Evolutionary conservation across 2,888 invertebrate genomes (phyloP).

Genomic region (Kuschelorhynchus macadamiae): DNA sequence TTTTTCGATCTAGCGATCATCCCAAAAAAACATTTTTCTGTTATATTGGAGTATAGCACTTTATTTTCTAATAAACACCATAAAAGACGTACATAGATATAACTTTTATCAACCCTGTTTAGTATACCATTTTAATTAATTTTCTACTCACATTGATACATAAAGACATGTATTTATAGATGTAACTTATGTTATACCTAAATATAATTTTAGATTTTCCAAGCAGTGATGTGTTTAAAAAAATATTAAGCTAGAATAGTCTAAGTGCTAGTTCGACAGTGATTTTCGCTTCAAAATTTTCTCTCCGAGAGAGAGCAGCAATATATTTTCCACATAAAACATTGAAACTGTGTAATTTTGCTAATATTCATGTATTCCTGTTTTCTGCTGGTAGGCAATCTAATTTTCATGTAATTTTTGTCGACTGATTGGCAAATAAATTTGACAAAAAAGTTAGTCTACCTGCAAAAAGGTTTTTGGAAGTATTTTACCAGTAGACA

Average conservation of each 20-base stretch:
- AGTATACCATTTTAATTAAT: slow-evolving; percentile 9
- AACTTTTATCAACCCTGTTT: slow-evolving; percentile 30
- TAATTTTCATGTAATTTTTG: no score
- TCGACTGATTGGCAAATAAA: no score
- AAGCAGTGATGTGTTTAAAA: slow-evolving; percentile 25
- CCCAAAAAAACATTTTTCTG: no score
- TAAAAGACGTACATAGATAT: neutral
- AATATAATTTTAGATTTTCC: neutral
- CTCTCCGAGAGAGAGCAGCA: neutral
- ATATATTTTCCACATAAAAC: no score
- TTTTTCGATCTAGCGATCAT: no score
- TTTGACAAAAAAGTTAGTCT: no score
- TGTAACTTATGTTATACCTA: slow-evolving; percentile 2
- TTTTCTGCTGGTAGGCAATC: no score
- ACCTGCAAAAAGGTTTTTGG: no score
- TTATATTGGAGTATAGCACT: no score
- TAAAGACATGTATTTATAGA: slow-evolving; percentile 22
- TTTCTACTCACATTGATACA: slow-evolving; percentile 22
- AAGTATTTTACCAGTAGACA: no score
- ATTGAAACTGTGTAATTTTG: no score
- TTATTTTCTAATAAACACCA: slow-evolving; percentile 2
- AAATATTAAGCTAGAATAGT: slow-evolving; percentile 14
- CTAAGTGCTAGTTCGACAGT: slow-evolving; percentile 19
- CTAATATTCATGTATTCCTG: no score
- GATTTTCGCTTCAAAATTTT: slow-evolving; percentile 16